Conservation (phyloP, 2,797 vertebrate species). For the Monodelphis domestica region DNA sequence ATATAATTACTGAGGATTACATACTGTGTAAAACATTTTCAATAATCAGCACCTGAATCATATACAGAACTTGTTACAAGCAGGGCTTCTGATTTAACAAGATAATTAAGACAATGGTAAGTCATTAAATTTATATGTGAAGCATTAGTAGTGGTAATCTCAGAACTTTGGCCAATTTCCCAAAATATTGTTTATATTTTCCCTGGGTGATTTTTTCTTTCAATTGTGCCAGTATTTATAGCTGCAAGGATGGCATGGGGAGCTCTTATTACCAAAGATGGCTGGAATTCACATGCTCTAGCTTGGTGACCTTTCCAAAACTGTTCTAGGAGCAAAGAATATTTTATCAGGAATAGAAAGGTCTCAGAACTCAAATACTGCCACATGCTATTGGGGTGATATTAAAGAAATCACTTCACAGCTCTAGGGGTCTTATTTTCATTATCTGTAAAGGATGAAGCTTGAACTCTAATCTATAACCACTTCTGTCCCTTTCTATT, state of each 20-base stretch:
- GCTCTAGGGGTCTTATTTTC: neutral
- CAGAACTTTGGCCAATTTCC: neutral
- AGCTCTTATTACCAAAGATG: neutral
- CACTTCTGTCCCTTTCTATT: neutral
- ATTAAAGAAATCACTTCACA: neutral
- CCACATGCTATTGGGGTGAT: neutral
- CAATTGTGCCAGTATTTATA: slow-evolving; percentile 1
- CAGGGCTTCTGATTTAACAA: slow-evolving; percentile 7
- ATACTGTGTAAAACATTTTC: neutral
- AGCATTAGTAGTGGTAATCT: neutral
- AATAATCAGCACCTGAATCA: slow-evolving; percentile 2
- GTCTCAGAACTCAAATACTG: neutral
- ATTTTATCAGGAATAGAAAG: neutral
- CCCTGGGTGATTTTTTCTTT: neutral
- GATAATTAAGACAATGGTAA: neutral
- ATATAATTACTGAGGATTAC: slow-evolving; percentile 1
- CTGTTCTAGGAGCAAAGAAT: neutral
- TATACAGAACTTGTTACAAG: neutral
- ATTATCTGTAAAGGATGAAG: neutral
- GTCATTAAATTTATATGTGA: neutral
- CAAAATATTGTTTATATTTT: neutral
- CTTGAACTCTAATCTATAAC: neutral
- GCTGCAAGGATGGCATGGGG: neutral
- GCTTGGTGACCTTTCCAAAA: neutral
- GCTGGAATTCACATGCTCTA: neutral